Evolutionary conservation across 1,140 invertebrate species (phyloP), one percentile per base, ranked within the genome.

Genomic region (Panagrolaimus sp.): DNA sequence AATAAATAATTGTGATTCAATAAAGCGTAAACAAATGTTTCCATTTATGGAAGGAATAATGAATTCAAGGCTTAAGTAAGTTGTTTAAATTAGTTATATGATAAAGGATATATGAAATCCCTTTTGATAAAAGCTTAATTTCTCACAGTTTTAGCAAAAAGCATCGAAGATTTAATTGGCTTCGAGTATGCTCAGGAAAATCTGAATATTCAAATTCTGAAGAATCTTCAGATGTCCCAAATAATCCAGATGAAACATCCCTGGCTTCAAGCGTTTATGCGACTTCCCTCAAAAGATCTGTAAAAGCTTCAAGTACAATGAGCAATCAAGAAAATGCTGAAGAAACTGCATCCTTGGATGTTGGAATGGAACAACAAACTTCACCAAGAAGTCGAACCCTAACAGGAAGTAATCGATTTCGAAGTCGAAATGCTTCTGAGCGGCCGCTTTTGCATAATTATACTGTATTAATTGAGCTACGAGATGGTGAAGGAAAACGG

Each of bases 391-490:
- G 45, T 67, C 55, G 68, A n/a, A 21, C 58, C 12, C 26, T 24
- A 32, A 48, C 32, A 4, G 45, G 43, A 48, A 43, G 32, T 17
- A 32, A 24, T 28, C 17, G 26, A 63, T n/a, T 21, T 38, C 15
- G 44, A 17, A 28, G 48, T 66, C 15, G 48, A 46, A 38, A 38
- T 38, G 32, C 32, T 58, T 58, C 52, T 26, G 28, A 24, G 17
- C 71, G 63, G 47, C 69, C 46, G 21, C 7, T 46, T 15, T 66
- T 72, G 67, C 67, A 78, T 69, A 75, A 58, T 17, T 78, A 78
- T 48, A 78, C 74, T 21, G 77, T 78, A 10, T 64, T 79, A 7
- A 78, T 78, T 38, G 77, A 78, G 55, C 75, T 81, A 38, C 43
- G 48, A 15, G 77, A 79, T 43, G 70, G 75, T 17, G 70, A 76